Evolutionary conservation across 2,888 invertebrate species (phyloP), one percentile per base, ranked within the genome.

Genomic region (Brachypalpus laphriformis): DNA sequence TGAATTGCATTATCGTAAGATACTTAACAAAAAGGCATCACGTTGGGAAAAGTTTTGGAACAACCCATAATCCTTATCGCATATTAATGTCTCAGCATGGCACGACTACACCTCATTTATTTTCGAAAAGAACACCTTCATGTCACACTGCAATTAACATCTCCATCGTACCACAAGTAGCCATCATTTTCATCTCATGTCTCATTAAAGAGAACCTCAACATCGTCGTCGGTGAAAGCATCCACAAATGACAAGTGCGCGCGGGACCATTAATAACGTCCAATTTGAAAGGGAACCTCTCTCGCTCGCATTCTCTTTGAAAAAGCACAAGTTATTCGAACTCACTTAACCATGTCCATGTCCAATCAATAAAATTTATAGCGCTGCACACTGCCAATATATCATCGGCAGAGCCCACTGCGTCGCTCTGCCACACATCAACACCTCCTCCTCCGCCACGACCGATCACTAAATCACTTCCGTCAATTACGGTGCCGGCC

Each of bases 311-410:
- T 40, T 61, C 18, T 28, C 22, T 18, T 20, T 4, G n/a, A 63
- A 65, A 56, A 77, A 72, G 37, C 63, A 82, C 78, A 80, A 70
- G 80, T 71, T 75, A 83, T 85, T 80, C 70, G 70, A 80, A 80
- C 78, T 80, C 81, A 81, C 85, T 85, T 85, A 85, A 76, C 75
- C 85, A 76, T 85, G 85, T 85, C 83, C 83, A 75, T 70, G 83
- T 85, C 85, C 81, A 85, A 85, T 85, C 85, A 85, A 85, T 85
- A 85, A 85, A 85, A 85, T 85, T 85, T 85, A 85, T 85, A 85
- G 85, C 81, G 80, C 65, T 85, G 75, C 76, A 85, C 75, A 81
- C 71, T 85, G 75, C 75, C 85, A 80, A 81, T 85, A 81, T 81
- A 85, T 85, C 85, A 85, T 85, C 85, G 59, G 54, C 66, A 45